Evolutionary conservation across 1,140 invertebrate species (phyloP).

Genomic region (Cydia amplana): DNA sequence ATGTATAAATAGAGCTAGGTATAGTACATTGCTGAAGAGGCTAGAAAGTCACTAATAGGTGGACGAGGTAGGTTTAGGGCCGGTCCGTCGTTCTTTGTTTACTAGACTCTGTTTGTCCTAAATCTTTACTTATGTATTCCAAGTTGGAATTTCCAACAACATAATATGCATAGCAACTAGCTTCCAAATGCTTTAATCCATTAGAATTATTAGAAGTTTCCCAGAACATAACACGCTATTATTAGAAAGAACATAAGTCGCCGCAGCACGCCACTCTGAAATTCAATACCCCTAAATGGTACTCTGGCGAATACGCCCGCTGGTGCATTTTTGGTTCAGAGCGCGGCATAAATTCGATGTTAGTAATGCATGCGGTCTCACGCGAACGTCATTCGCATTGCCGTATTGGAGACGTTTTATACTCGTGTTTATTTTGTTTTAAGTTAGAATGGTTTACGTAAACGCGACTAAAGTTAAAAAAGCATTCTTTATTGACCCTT

Average conservation of each 20-base stretch:
- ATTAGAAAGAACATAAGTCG: conserved; percentile 14
- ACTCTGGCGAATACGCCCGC: conserved; percentile 2
- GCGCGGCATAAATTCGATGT: conserved; percentile 40
- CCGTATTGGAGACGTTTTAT: not conserved
- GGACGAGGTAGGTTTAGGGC: too few relatives aligned
- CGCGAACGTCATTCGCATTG: conserved; percentile 4
- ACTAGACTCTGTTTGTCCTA: not conserved
- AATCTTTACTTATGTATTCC: not conserved
- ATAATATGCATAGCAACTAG: not conserved
- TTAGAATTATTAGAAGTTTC: not conserved
- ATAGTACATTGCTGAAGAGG: too few relatives aligned
- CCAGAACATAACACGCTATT: conserved; percentile 6
- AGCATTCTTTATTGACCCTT: too few relatives aligned
- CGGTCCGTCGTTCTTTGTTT: too few relatives aligned
- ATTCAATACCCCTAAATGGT: conserved; percentile 11
- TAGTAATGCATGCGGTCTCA: conserved; percentile 37
- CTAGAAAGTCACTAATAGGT: too few relatives aligned
- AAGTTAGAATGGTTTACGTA: too few relatives aligned
- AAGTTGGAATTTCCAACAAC: too few relatives aligned
- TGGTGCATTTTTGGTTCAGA: conserved; percentile 39
- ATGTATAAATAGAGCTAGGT: too few relatives aligned
- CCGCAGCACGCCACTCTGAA: conserved; percentile 12
- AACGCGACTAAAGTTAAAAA: too few relatives aligned
- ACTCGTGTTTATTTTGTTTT: not conserved
- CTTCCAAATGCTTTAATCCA: not conserved